Percentiles rank a stretch among this genome's conserved stretches.
These are phyloP conservation scores for Butorides virescens DNA, from an alignment of 2,113 vertebrate species.

Conservation along the genomic window DNA sequence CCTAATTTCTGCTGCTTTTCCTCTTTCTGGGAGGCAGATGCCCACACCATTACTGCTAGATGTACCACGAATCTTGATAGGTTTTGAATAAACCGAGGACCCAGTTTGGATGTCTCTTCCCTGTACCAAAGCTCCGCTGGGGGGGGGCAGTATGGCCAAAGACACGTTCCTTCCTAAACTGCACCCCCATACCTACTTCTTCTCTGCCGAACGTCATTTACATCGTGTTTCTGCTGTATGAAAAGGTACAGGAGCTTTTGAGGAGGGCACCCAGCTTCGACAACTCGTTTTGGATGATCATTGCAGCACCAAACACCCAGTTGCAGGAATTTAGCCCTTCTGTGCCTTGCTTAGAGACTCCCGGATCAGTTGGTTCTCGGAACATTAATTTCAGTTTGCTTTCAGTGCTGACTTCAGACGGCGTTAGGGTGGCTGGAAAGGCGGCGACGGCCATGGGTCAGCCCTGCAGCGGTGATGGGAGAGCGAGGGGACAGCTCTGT, in stretches of 20 bases:
- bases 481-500: neutral
- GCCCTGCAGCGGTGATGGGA: neutral
- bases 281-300: neutral
- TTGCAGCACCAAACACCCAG: neutral
- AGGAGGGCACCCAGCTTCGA: fast-evolving
- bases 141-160: neutral
- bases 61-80: neutral
- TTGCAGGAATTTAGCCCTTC: neutral
- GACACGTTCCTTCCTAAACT: neutral
- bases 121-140: neutral
- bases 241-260: neutral
- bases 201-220: neutral
- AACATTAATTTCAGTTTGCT: slow-evolving; percentile 15
- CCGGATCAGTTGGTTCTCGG: neutral
- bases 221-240: neutral
- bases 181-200: neutral
- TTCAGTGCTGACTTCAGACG: neutral
- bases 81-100: neutral
- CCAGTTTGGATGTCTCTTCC: neutral
- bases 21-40: neutral
- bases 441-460: fast-evolving
- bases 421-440: neutral
- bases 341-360: neutral
- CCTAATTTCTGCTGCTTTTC: neutral
- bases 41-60: neutral